These are phyloP conservation scores for Gortyna flavago DNA, from an alignment of 2,888 invertebrate species.

Conservation along the genomic window DNA sequence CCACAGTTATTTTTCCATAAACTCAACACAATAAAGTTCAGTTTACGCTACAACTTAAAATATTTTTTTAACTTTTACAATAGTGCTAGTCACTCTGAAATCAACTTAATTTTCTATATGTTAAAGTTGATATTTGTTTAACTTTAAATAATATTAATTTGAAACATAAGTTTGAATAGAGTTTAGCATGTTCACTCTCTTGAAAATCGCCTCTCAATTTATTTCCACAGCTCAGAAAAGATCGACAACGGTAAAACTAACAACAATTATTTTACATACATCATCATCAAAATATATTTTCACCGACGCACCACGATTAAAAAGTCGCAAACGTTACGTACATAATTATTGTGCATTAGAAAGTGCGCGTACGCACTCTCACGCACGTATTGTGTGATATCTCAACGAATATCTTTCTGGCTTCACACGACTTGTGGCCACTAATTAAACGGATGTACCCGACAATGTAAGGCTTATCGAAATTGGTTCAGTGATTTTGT, in stretches of 20 bases:
- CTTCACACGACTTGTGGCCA: constrained; percentile 68
- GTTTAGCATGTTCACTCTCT: neutral
- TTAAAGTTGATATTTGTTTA: too few species aligned
- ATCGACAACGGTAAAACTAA: neutral
- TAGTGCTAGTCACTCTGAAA: too few species aligned
- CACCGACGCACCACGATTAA: constrained; percentile 59
- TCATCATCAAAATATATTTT: constrained; percentile 58
- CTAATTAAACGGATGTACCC: constrained; percentile 67
- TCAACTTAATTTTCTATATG: too few species aligned
- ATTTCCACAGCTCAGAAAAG: neutral
- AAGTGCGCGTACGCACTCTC: constrained; percentile 73
- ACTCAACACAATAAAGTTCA: too few species aligned
- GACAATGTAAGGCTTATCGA: constrained; percentile 68
- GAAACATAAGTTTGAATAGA: too few species aligned
- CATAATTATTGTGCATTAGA: constrained; percentile 72
- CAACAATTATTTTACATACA: neutral
- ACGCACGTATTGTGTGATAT: constrained; percentile 66
- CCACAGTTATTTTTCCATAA: too few species aligned
- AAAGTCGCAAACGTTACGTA: constrained; percentile 55
- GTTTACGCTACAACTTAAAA: too few species aligned
- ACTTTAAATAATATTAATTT: too few species aligned
- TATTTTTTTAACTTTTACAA: too few species aligned
- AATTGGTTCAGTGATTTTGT: constrained; percentile 69
- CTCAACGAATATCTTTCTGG: constrained; percentile 65
- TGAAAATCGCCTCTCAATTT: neutral